phyloP scores from a whole-genome alignment of 2,888 invertebrate species.

The Xestia rhomboidea region DNA sequence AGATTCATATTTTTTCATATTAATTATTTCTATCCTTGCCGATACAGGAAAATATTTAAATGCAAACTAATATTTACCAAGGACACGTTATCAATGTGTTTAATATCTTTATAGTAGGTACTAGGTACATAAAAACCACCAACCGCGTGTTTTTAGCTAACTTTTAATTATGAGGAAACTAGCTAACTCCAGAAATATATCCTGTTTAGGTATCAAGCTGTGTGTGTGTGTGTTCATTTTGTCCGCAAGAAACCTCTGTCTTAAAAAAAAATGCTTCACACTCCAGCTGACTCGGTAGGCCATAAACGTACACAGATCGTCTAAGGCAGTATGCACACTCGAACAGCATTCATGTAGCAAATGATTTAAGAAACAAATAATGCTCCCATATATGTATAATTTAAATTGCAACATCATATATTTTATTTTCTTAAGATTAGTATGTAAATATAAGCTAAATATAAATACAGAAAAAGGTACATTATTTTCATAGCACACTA shows the following conservation, averaged over 20 bases:
- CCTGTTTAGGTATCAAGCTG: not conserved
- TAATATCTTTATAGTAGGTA: not conserved
- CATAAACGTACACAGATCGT: not conserved
- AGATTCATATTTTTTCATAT: not conserved
- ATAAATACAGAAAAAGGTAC: no score
- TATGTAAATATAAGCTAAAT: no score
- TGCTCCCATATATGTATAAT: not conserved
- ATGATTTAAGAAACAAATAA: not conserved
- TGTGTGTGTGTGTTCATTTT: not conserved
- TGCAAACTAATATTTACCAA: not conserved
- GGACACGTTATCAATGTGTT: not conserved
- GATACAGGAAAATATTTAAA: slow-evolving; percentile 21
- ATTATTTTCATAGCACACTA: no score
- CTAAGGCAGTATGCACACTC: not conserved
- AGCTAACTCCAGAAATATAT: not conserved
- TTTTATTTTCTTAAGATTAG: no score
- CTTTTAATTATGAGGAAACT: slow-evolving; percentile 26
- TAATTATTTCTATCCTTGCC: not conserved
- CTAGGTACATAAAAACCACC: not conserved
- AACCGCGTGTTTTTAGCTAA: not conserved
- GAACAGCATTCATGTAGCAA: not conserved
- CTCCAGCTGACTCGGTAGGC: no score
- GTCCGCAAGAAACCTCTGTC: not conserved
- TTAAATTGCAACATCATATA: no score
- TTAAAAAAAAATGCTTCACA: not conserved